Evolutionary conservation across 2,113 vertebrate species (phyloP), one percentile per base, ranked within the genome.

Genomic region (Peucedramus taeniatus): DNA sequence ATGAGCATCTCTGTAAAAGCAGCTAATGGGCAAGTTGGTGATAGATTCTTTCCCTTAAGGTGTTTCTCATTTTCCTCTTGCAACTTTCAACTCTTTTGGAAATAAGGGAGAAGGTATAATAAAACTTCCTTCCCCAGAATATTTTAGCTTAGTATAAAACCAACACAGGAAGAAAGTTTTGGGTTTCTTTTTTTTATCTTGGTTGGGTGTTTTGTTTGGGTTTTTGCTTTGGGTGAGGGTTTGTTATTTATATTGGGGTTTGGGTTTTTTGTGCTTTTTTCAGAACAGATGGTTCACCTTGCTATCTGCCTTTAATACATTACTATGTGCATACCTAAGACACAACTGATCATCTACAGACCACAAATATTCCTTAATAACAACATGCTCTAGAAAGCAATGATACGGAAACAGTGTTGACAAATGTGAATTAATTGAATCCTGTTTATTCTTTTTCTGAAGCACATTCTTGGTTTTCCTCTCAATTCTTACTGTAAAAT

Each of bases 141-240:
- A 72, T 45, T 80, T 61, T 65, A 21, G 28, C 20, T 40, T 72
- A 5, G 5, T 69, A 4, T 28, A 76, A 76, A 35, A 64, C 16
- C 7, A 11, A 56, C 5, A 24, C 21, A 83, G 8, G 13, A 92
- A 22, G 6, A 54, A 66, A 66, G 13, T 7, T 65, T 65, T 22
- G 15, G 7, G 4, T 8, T 30, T 22, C 18, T 35, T 21, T 66
- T 39, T 51, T 71, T 26, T 2, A 20, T 31, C 4, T 57, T 65
- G 59, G 14, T 56, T 27, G 14, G 10, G 3, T 0, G 21, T 37
- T 61, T 40, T 28, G 12, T 68, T 60, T 23, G 23, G 28, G 19
- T 20, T 69, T 54, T 79, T 63, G 19, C 2, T 37, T 42, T 59
- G 31, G 8, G 7, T 3, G 2, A 9, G 14, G 2, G 0, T 6